These are phyloP conservation scores for Pipistrellus nathusii DNA, from an alignment of 2,797 vertebrate species.

Conservation along the genomic window DNA sequence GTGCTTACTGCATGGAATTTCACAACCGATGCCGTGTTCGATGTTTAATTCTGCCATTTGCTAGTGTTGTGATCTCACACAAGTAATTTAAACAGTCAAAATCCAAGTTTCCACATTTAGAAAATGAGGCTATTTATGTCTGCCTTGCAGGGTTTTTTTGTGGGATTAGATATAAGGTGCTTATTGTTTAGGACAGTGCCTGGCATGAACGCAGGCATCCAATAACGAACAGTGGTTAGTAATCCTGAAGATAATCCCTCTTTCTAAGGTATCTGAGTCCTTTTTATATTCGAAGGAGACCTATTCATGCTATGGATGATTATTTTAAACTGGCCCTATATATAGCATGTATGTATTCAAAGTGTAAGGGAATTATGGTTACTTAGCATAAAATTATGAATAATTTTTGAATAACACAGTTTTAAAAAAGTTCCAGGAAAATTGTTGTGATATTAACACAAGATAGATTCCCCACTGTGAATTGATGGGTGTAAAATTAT, in stretches of 20 bases:
- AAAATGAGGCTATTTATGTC: constrained; percentile 62
- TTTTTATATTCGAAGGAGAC: constrained; percentile 24
- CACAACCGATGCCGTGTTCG: background rate
- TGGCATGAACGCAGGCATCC: background rate
- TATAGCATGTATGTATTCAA: constrained; percentile 12
- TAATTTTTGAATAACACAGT: constrained; percentile 15
- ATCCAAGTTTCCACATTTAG: constrained; percentile 42
- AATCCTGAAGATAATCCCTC: constrained; percentile 61
- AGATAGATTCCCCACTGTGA: background rate
- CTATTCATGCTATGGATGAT: constrained; percentile 31
- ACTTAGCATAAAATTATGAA: background rate
- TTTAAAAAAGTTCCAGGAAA: background rate
- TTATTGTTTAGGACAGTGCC: constrained; percentile 58
- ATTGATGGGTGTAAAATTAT: constrained; percentile 14
- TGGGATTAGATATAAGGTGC: constrained; percentile 66
- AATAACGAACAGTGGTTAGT: constrained; percentile 32
- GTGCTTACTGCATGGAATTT: background rate
- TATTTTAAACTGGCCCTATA: constrained; percentile 33
- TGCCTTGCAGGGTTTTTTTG: constrained; percentile 14
- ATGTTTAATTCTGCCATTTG: constrained; percentile 45
- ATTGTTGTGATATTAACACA: background rate
- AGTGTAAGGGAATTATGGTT: constrained; percentile 26
- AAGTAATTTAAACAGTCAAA: constrained; percentile 38
- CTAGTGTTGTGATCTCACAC: constrained; percentile 41
- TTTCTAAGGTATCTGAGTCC: constrained; percentile 41